phyloP scores from a whole-genome alignment of 2,797 vertebrate species.

The Crenichthys baileyi region DNA sequence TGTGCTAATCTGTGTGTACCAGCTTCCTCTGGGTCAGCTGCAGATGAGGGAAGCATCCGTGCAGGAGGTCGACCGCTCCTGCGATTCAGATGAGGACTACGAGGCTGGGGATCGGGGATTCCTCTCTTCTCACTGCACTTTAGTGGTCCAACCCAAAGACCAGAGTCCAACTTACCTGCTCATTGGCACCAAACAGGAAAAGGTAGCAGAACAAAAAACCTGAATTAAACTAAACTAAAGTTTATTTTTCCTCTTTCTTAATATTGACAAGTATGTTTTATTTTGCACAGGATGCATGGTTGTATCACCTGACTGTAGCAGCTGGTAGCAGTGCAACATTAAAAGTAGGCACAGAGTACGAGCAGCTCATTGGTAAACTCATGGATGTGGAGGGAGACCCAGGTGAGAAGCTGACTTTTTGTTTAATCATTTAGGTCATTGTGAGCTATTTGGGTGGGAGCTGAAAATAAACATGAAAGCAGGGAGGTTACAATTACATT shows the following conservation, averaged over 20 bases:
- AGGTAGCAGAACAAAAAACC: constrained; percentile 74
- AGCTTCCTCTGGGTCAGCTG: constrained; percentile 91
- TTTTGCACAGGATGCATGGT: constrained; percentile 88
- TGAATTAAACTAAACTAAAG: background rate
- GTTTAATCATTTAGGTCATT: background rate
- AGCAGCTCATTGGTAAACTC: constrained; percentile 91
- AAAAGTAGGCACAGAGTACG: constrained; percentile 90
- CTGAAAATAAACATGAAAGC: background rate
- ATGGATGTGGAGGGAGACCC: constrained; percentile 89
- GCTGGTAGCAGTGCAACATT: constrained; percentile 87
- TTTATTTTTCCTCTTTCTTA: background rate
- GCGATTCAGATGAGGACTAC: constrained; percentile 96
- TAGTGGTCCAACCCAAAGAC: constrained; percentile 90
- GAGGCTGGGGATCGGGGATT: constrained; percentile 87
- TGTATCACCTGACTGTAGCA: constrained; percentile 92
- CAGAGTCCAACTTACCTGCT: constrained; percentile 96
- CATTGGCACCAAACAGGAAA: constrained; percentile 94
- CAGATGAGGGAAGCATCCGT: constrained; percentile 84
- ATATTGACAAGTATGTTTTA: background rate
- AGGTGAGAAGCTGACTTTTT: constrained; percentile 76
- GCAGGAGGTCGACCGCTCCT: constrained; percentile 93
- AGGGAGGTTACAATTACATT: background rate
- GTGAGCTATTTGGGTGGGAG: background rate
- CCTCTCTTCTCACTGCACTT: constrained; percentile 90
- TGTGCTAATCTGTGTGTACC: background rate